Evolutionary conservation across 2,113 vertebrate genomes (phyloP), one percentile per base, ranked within the genome.

Genomic region (Paraplagusia blochii): DNA sequence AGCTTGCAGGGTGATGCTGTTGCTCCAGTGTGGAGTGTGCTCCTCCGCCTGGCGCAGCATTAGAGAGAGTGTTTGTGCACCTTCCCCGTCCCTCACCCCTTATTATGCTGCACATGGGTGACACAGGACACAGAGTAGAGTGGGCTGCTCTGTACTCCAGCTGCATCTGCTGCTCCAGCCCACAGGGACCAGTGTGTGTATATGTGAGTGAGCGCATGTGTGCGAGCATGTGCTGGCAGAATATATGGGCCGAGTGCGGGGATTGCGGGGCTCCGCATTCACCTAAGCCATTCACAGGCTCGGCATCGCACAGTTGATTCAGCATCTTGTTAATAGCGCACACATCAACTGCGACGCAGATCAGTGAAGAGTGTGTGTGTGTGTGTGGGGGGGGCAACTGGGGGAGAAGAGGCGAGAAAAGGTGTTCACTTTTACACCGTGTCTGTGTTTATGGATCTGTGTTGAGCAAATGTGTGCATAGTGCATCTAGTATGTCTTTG

Each of bases 341-440:
- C 79, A 84, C 84, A 81, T 78, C 54, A 84, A 82, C 83, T 83
- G 82, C 84, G 70, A 80, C 76, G 62, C 74, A 75, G 69, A 87
- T 69, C 66, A 82, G 74, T 81, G 66, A 69, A 74, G 63, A 73
- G 69, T n/a, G 84, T 64, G 79, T 53, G 59, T n/a, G 77, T 71
- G 64, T 74, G 74, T 72, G 66, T 58, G 51, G 68, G 33, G 70
- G 44, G 59, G 55, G 64, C 48, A 16, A 43, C 13, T n/a, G 42
- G 15, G 42, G 15, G 42, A 43, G 9, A 43, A n/a, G 15, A n/a
- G 15, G 42, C 5, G 42, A 14, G 13, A 43, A 4, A 10, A 15
- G 3, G 59, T 44, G 9, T 46, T 11, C 13, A 13, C 11, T 13
- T 3, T 40, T 11, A 17, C n/a, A 17, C n/a, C 17, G 9, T 47